Evolutionary conservation across 1,140 invertebrate species (phyloP).

Genomic region (Phocides pigmalion): DNA sequence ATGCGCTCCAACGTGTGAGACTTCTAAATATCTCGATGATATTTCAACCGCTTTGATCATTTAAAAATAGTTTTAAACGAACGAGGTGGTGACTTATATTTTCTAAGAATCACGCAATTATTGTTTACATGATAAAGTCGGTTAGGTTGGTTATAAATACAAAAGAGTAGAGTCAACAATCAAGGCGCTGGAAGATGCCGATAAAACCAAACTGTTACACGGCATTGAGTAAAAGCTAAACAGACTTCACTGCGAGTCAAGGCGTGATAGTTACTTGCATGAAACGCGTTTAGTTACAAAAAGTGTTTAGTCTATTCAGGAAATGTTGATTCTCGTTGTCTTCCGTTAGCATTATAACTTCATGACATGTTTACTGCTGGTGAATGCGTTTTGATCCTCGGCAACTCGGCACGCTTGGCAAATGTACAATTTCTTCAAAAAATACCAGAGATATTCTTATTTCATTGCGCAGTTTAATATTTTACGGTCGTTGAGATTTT

Average conservation of each 20-base stretch:
- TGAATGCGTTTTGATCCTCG: slow-evolving; percentile 34
- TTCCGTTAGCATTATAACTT: slow-evolving; percentile 16
- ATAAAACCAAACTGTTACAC: neutral
- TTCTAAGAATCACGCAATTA: neutral
- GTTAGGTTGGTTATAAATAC: no score
- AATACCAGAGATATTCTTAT: slow-evolving; percentile 26
- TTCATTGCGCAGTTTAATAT: slow-evolving; percentile 26
- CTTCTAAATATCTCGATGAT: slow-evolving; percentile 20
- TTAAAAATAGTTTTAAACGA: neutral
- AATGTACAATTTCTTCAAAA: slow-evolving; percentile 45
- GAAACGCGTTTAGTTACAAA: neutral
- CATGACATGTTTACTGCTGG: slow-evolving; percentile 46
- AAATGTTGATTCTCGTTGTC: slow-evolving; percentile 19
- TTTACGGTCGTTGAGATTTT: slow-evolving; percentile 36
- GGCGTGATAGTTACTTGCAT: neutral
- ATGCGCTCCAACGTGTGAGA: slow-evolving; percentile 34
- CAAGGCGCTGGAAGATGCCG: no score
- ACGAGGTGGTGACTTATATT: neutral
- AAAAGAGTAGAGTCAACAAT: no score
- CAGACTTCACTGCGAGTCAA: neutral
- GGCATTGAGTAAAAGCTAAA: neutral
- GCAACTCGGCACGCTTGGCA: slow-evolving; percentile 43
- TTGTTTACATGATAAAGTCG: no score
- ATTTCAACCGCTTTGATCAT: slow-evolving; percentile 33
- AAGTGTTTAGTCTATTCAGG: slow-evolving; percentile 17